Evolutionary conservation across 2,888 invertebrate genomes (phyloP), one percentile per base, ranked within the genome.

Genomic region (Napeogenes inachia): DNA sequence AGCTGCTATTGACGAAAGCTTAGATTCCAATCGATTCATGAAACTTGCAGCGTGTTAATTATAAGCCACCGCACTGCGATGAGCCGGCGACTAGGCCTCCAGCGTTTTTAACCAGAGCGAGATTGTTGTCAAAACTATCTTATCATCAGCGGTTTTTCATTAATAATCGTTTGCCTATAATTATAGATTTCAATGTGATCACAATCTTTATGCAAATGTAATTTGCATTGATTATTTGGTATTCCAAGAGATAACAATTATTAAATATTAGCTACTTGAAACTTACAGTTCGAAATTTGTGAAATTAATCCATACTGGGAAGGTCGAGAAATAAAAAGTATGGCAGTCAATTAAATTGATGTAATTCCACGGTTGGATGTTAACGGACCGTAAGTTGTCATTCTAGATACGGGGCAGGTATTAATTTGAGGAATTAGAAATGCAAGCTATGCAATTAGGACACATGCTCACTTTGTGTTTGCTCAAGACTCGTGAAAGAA

Each of bases 21-120:
- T 89, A 89, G 90, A 90, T 90, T 79, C 81, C 88, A 90, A 90
- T 90, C 90, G 87, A 85, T 88, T 89, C 87, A 89, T 89, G 89
- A 89, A 85, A 88, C 85, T 87, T 82, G 85, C 84, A 84, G 85
- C 83, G 90, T 89, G 90, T 90, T 90, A 90, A 90, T 90, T 89
- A 90, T 89, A 89, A 85, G 90, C 90, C 89, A 90, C 90, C 77
- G 89, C 77, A 77, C 81, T 83, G 87, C 84, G 80, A 81, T 78
- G 74, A 77, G 63, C 57, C 66, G 59, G 55, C 59, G 62, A 56
- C 56, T 59, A 60, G 67, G 75, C 79, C 76, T 78, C 84, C 75
- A 82, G 89, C 87, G 61, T n/a, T 57, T 50, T 47, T 60, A 77
- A 74, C 21, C 77, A 76, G 72, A 74, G 70, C 73, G 71, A 72